phyloP scores from a whole-genome alignment of 1,140 invertebrate species.

The Tribolium madens region DNA sequence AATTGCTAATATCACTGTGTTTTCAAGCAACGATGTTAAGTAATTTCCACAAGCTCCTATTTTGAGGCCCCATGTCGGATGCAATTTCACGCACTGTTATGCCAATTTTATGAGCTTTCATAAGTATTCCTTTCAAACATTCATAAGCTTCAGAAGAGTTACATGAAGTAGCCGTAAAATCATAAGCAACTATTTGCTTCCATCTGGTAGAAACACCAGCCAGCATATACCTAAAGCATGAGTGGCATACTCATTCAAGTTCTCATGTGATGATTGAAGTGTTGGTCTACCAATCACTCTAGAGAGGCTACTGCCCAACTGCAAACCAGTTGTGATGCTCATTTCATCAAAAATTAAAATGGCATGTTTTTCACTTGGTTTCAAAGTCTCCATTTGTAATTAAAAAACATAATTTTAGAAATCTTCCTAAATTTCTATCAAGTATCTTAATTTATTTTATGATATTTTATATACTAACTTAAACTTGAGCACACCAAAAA shows the following conservation, averaged over 20 bases:
- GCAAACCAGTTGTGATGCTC: constrained; percentile 18
- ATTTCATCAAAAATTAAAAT: neutral
- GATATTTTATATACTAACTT: too few species aligned
- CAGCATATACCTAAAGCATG: constrained; percentile 41
- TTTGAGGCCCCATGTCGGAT: constrained; percentile 32
- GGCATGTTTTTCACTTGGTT: neutral
- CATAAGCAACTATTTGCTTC: constrained; percentile 34
- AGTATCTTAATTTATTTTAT: too few species aligned
- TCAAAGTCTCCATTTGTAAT: too few species aligned
- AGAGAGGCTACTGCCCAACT: constrained; percentile 22
- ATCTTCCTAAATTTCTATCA: too few species aligned
- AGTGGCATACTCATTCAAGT: neutral
- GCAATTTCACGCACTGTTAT: neutral
- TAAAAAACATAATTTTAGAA: too few species aligned
- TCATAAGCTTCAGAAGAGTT: constrained; percentile 10
- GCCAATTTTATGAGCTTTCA: neutral
- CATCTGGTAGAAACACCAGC: neutral
- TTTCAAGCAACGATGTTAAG: neutral
- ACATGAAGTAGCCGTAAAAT: too few species aligned
- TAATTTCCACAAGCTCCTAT: constrained; percentile 27
- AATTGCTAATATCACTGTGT: constrained; percentile 27
- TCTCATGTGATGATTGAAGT: neutral
- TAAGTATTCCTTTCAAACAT: neutral
- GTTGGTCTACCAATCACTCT: constrained; percentile 6
- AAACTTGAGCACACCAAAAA: too few species aligned